Percentiles rank a stretch among this genome's conserved stretches.
phyloP scores from a whole-genome alignment of 2,797 vertebrate genomes.

The Premnoplex brunnescens region DNA sequence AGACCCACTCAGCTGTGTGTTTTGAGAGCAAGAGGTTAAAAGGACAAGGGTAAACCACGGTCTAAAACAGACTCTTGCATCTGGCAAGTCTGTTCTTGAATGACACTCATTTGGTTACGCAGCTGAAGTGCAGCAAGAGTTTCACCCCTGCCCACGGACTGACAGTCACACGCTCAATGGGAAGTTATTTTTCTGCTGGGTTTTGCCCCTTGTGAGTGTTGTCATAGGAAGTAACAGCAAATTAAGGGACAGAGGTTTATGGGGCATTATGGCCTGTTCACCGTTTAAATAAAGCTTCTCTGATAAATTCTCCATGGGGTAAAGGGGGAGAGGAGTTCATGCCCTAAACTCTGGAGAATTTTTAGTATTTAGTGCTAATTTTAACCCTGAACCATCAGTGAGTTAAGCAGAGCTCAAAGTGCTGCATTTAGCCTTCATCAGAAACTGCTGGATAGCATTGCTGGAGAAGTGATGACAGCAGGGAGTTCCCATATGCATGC shows the following conservation, averaged over 20 bases:
- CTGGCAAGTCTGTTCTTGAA: background rate
- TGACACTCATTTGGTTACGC: background rate
- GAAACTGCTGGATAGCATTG: background rate
- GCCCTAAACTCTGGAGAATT: background rate
- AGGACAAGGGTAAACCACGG: slow-evolving; percentile 1
- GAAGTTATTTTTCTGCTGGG: slow-evolving; percentile 30
- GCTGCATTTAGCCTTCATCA: background rate
- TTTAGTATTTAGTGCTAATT: slow-evolving; percentile 1
- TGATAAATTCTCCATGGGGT: background rate
- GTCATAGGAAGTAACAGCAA: background rate
- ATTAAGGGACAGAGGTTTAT: background rate
- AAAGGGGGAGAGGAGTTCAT: background rate
- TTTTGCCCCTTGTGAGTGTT: slow-evolving; percentile 13
- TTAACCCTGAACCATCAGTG: background rate
- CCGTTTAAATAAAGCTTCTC: background rate
- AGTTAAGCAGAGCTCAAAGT: background rate
- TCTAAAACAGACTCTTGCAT: background rate
- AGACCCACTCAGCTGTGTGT: background rate
- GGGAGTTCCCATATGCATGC: background rate
- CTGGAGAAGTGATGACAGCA: background rate
- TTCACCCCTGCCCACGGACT: slow-evolving; percentile 5
- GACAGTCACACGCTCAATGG: background rate
- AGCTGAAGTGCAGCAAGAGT: background rate
- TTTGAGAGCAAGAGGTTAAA: slow-evolving; percentile 21
- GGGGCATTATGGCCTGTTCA: background rate